These are phyloP conservation scores for Anthonomus grandis DNA, from an alignment of 1,140 invertebrate genomes.

Conservation along the genomic window DNA sequence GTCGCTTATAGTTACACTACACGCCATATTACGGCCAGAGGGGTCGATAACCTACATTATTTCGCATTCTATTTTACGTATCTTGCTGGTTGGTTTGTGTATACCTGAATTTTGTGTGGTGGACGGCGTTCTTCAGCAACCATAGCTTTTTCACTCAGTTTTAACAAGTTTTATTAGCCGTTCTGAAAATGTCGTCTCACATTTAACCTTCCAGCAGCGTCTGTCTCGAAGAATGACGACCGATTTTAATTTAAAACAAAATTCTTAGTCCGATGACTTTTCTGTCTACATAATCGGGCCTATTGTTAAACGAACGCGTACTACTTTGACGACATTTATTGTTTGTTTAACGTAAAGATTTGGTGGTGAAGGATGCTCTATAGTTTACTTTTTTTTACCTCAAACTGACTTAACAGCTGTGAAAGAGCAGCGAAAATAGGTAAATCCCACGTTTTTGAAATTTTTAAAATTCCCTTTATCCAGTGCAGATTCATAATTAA, in stretches of 20 bases:
- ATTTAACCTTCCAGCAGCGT: constrained; percentile 12
- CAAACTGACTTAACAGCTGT: too few relatives aligned
- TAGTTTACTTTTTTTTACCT: too few relatives aligned
- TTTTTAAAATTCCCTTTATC: too few relatives aligned
- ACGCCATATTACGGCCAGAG: constrained; percentile 29
- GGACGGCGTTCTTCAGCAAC: constrained; percentile 32
- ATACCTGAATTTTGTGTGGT: constrained; percentile 44
- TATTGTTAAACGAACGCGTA: neutral
- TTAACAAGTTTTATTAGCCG: constrained; percentile 43
- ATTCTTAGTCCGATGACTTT: constrained; percentile 9
- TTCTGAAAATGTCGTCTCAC: constrained; percentile 46
- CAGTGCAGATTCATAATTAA: too few relatives aligned
- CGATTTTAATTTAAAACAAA: constrained; percentile 17
- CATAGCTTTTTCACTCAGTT: constrained; percentile 15
- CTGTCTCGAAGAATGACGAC: too few relatives aligned
- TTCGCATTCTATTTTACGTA: constrained; percentile 48
- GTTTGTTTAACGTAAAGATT: too few relatives aligned
- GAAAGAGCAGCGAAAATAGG: too few relatives aligned
- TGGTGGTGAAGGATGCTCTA: too few relatives aligned
- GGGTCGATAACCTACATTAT: constrained; percentile 50
- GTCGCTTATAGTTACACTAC: constrained; percentile 29
- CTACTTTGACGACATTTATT: neutral
- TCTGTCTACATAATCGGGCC: constrained; percentile 2
- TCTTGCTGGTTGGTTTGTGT: constrained; percentile 42
- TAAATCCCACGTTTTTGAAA: too few relatives aligned